Conservation (phyloP, 2,113 vertebrate species). For the Clupea harengus region DNA sequence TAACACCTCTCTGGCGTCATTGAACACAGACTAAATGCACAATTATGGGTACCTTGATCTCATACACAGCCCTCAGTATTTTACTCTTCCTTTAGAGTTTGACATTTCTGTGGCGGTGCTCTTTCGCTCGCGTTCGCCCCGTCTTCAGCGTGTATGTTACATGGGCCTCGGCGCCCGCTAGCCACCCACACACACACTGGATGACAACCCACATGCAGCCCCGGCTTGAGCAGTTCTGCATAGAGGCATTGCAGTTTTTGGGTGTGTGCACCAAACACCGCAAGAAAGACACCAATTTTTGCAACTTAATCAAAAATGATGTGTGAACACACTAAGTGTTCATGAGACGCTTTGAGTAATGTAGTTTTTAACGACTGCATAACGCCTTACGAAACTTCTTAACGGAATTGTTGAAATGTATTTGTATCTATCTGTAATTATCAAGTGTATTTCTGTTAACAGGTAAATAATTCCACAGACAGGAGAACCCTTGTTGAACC, state of each 20-base stretch:
- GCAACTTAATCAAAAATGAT: neutral
- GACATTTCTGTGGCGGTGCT: neutral
- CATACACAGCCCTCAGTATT: neutral
- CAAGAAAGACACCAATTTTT: neutral
- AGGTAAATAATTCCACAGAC: neutral
- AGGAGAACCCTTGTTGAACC: neutral
- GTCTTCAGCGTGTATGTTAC: neutral
- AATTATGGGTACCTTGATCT: neutral
- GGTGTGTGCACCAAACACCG: constrained; percentile 1
- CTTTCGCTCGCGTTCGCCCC: neutral
- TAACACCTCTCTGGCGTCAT: neutral
- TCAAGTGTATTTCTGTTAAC: neutral
- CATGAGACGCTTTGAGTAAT: neutral
- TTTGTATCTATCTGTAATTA: neutral
- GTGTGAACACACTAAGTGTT: neutral
- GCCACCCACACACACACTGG: neutral
- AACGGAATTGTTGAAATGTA: neutral
- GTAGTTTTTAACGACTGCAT: no score
- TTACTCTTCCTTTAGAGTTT: neutral
- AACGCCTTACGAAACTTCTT: neutral
- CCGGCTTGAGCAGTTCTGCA: neutral
- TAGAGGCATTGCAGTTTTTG: neutral
- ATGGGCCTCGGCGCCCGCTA: neutral
- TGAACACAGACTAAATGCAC: neutral
- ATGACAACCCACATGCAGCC: neutral